Conservation (phyloP, 53 echinoderm and acorn worm genomes). For the Antedon mediterranea region DNA sequence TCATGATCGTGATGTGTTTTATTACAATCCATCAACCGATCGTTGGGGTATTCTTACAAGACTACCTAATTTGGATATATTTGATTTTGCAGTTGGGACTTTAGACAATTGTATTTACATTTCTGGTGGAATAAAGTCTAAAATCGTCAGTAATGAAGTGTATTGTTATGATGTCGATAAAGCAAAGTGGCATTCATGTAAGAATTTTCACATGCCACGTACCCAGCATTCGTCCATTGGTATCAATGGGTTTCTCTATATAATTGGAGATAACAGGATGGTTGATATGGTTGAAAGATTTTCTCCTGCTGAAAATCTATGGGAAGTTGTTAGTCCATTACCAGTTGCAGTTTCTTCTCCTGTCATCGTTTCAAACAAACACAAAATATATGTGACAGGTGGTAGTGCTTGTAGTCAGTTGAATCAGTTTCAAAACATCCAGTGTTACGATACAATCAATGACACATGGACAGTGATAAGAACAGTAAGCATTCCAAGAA, state of each 20-base stretch:
- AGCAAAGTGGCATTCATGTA: slow-evolving; percentile 24
- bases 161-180: slow-evolving; percentile 31
- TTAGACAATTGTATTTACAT: slow-evolving; percentile 48
- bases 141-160: slow-evolving; percentile 26
- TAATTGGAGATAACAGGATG: slow-evolving; percentile 29
- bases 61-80: slow-evolving; percentile 35
- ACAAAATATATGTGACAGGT: slow-evolving; percentile 51
- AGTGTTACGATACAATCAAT: slow-evolving; percentile 36
- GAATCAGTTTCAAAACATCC: slow-evolving; percentile 47
- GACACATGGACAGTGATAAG: slow-evolving; percentile 37
- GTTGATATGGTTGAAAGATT: slow-evolving; percentile 47
- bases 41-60: slow-evolving; percentile 40
- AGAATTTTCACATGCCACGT: slow-evolving; percentile 30
- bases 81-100: slow-evolving; percentile 42
- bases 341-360: slow-evolving; percentile 42
- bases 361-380: slow-evolving; percentile 41
- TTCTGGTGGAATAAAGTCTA: slow-evolving; percentile 50
- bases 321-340: slow-evolving; percentile 40
- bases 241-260: slow-evolving; percentile 35
- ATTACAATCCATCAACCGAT: slow-evolving; percentile 29
- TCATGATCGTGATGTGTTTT: slow-evolving; percentile 39
- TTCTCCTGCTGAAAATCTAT: slow-evolving; percentile 18
- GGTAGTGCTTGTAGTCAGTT: slow-evolving; percentile 35
- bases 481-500: slow-evolving; percentile 39
- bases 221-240: slow-evolving; percentile 42